A percentile compares a stretch with the other conserved stretches of the same genome.
Conservation (phyloP, 2,113 vertebrate genomes). For the Syngnathus typhle region DNA sequence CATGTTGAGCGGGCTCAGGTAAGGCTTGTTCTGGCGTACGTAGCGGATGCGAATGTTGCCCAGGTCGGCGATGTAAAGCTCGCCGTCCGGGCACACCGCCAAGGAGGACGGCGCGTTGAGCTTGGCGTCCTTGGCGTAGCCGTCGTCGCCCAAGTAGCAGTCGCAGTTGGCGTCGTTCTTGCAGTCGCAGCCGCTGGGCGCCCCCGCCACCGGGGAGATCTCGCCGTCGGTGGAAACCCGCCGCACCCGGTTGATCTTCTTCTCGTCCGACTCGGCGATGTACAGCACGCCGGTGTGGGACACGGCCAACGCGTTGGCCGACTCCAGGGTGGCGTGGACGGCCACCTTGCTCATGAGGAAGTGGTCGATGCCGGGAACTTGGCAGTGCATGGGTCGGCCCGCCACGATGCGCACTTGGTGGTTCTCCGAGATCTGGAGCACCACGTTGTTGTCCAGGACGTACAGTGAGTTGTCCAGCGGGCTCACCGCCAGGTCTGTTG, state of each 20-base stretch:
- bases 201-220: slow-evolving; percentile 89
- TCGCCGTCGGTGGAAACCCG: slow-evolving; percentile 93
- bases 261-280: slow-evolving; percentile 93
- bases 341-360: slow-evolving; percentile 94
- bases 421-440: slow-evolving; percentile 95
- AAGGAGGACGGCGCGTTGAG: slow-evolving; percentile 87
- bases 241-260: slow-evolving; percentile 91
- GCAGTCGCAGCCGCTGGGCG: slow-evolving; percentile 93
- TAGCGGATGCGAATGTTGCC: slow-evolving; percentile 93
- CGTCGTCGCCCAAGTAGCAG: slow-evolving; percentile 93
- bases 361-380: slow-evolving; percentile 94
- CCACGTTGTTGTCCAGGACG: slow-evolving; percentile 93
- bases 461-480: slow-evolving; percentile 97
- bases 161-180: slow-evolving; percentile 96
- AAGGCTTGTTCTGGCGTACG: slow-evolving; percentile 89
- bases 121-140: slow-evolving; percentile 94
- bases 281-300: slow-evolving; percentile 90
- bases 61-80: slow-evolving; percentile 90
- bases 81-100: slow-evolving; percentile 87
- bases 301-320: slow-evolving; percentile 85
- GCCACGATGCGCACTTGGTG: slow-evolving; percentile 96
- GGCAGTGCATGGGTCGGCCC: slow-evolving; percentile 95
- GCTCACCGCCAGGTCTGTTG: slow-evolving; percentile 90
- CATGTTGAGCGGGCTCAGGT: slow-evolving; percentile 88
- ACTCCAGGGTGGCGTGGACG: slow-evolving; percentile 89